Percentiles rank a stretch among this genome's conserved stretches.
Conservation (phyloP, 1,140 invertebrate genomes). For the Macrobrachium nipponense region DNA sequence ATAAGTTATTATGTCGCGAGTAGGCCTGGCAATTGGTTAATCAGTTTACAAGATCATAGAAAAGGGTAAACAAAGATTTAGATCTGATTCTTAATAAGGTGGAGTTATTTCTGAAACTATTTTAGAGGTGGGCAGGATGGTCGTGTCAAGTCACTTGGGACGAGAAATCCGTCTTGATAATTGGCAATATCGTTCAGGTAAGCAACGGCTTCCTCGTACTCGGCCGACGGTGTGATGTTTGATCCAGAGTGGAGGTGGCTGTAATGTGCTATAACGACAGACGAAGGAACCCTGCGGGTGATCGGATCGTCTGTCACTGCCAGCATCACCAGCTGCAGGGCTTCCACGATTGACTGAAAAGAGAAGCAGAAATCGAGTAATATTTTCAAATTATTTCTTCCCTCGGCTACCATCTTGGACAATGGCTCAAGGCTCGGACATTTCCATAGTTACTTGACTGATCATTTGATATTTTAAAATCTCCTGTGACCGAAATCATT, state of each 20-base stretch:
- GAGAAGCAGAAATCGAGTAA: neutral
- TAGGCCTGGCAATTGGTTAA: too few species aligned
- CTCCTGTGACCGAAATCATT: too few species aligned
- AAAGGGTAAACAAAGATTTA: too few species aligned
- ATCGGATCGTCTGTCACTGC: slow-evolving; percentile 32
- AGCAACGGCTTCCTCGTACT: slow-evolving; percentile 27
- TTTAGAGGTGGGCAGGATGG: slow-evolving; percentile 36
- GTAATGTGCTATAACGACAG: slow-evolving; percentile 28
- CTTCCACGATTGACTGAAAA: slow-evolving; percentile 32
- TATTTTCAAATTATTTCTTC: too few species aligned
- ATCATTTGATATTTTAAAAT: too few species aligned
- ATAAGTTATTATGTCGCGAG: too few species aligned
- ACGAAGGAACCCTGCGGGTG: neutral
- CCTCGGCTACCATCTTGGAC: too few species aligned
- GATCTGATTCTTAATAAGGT: too few species aligned
- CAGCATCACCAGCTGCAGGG: slow-evolving; percentile 50
- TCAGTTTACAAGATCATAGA: too few species aligned
- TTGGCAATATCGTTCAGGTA: slow-evolving; percentile 50
- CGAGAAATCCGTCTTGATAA: slow-evolving; percentile 44
- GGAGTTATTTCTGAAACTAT: neutral
- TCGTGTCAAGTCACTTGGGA: slow-evolving; percentile 37
- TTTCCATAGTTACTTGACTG: too few species aligned
- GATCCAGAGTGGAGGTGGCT: slow-evolving; percentile 25
- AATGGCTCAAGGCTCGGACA: too few species aligned
- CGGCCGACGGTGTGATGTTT: slow-evolving; percentile 39